A percentile compares a stretch with the other conserved stretches of the same genome.
These are phyloP conservation scores for Ischnura elegans DNA, from an alignment of 2,888 invertebrate species.

Conservation along the genomic window DNA sequence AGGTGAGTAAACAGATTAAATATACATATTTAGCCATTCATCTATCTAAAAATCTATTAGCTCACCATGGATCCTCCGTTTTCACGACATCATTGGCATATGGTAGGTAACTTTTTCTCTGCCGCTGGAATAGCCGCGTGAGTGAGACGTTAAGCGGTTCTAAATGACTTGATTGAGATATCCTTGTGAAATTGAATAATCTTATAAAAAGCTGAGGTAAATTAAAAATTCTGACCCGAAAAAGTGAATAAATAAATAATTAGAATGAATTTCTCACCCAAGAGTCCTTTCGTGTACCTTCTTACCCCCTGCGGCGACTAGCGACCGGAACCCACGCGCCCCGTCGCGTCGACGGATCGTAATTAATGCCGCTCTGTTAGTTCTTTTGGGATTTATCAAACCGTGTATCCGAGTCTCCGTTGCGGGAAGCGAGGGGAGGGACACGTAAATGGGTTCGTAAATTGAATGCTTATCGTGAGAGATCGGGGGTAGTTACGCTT, in stretches of 20 bases:
- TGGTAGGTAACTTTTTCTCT: no score
- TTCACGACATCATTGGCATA: no score
- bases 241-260: no score
- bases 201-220: no score
- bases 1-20: no score
- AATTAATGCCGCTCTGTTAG: constrained; percentile 28
- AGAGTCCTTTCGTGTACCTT: not conserved
- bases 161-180: not conserved
- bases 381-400: constrained; percentile 18
- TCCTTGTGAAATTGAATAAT: not conserved
- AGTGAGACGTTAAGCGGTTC: not conserved
- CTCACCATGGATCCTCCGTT: no score
- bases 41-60: no score
- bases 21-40: no score
- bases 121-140: no score
- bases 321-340: not conserved
- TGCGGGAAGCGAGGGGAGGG: not conserved
- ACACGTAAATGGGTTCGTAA: constrained; percentile 31
- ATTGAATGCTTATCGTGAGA: constrained; percentile 19
- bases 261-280: no score
- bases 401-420: constrained; percentile 10
- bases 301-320: not conserved
- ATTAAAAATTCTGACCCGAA: no score
- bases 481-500: not conserved
- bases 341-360: constrained; percentile 6